Evolutionary conservation across 2,797 vertebrate genomes (phyloP).

Genomic region (Microctenopoma stevenorrisi): DNA sequence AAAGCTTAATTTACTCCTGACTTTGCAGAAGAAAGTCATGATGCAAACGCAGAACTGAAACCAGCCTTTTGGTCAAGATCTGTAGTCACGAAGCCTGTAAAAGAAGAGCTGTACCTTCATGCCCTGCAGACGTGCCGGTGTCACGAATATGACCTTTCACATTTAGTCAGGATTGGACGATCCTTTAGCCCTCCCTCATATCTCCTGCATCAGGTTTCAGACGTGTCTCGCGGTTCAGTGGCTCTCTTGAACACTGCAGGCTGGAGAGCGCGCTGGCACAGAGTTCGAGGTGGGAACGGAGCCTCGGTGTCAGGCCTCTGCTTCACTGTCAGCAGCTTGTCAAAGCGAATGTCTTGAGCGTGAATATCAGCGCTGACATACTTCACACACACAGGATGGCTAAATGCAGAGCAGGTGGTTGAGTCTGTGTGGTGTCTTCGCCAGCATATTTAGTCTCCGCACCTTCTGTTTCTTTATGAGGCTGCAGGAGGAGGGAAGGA

Average conservation of each 20-base stretch:
- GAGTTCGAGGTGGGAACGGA: constrained; percentile 4
- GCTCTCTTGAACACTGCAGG: constrained; percentile 14
- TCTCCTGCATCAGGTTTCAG: constrained; percentile 69
- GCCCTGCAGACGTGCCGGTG: constrained; percentile 34
- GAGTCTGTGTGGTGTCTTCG: constrained; percentile 46
- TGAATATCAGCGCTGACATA: constrained; percentile 21
- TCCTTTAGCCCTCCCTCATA: constrained; percentile 32
- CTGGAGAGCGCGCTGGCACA: constrained; percentile 8
- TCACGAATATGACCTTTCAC: constrained; percentile 67
- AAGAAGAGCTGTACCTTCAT: constrained; percentile 6
- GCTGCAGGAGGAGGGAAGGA: constrained; percentile 14
- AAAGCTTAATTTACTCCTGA: constrained; percentile 1
- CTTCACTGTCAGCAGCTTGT: constrained; percentile 56
- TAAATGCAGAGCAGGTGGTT: constrained; percentile 63
- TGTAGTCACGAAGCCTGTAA: neutral
- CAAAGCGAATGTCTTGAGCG: constrained; percentile 35
- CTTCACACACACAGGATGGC: constrained; percentile 1
- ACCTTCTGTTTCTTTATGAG: constrained; percentile 73
- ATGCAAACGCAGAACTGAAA: constrained; percentile 9
- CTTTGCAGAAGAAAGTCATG: neutral
- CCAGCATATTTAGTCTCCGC: constrained; percentile 62
- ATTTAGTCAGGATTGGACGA: constrained; percentile 71
- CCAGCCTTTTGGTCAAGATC: neutral
- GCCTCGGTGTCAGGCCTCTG: constrained; percentile 23
- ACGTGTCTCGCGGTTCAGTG: constrained; percentile 33